Evolutionary conservation across 1,140 invertebrate species (phyloP), one percentile per base, ranked within the genome.

Genomic region (Arctopsyche grandis): DNA sequence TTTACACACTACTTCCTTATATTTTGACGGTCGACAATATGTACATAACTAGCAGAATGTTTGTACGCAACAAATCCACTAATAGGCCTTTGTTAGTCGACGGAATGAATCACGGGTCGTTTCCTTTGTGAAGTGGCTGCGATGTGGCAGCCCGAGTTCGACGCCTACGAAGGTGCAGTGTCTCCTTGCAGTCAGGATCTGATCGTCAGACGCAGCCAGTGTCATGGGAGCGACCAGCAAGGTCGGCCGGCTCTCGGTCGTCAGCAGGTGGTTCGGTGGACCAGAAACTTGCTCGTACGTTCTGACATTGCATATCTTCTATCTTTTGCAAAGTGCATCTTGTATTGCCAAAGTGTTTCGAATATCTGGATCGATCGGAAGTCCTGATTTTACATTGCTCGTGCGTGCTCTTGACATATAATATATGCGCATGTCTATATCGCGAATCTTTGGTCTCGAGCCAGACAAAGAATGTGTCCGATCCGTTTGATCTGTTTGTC

Each of bases 231-330:
- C 79, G n/a, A 75, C 75, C 29, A 52, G 75, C 19, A 81, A 81
- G 75, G 74, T 78, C 19, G 78, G 80, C 52, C 82, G 82, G 5
- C 78, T 83, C 0, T 77, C 76, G 29, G 80, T 83, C 10, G 76
- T 83, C 69, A 83, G 82, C 71, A 77, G 82, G 48, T 83, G 82
- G 82, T 83, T 83, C 60, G 82, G 82, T 0, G 56, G 52, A 52
- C 82, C 82, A n/a, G 71, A 75, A 44, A 66, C 73, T 75, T 82
- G 76, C 73, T 63, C 56, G 74, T 76, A 66, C 22, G 74, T 75
- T 16, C n/a, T 38, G 5, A n/a, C 48, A 19, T 12, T 52, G 48
- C 29, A 4, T 38, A 7, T 38, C 29, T 38, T 38, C 29, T 1
- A 38, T 38, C 29, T 38, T 38, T 38, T 38, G 3, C 7, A 4